Conservation (phyloP, 2,888 invertebrate genomes). For the Imbricaverruca yamaguchii region DNA sequence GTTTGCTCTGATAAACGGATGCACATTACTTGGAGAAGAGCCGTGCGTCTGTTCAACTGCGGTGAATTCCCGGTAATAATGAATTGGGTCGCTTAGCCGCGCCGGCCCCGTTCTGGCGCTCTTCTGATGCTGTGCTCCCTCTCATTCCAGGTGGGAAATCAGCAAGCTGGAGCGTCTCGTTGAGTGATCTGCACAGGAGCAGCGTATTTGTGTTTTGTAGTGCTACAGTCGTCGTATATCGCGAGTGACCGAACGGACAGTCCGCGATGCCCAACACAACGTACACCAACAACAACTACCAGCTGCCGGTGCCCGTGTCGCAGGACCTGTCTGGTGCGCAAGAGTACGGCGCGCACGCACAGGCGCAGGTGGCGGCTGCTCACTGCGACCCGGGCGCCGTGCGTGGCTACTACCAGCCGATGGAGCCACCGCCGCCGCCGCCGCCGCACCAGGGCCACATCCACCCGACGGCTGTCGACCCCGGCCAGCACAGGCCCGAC, state of each 20-base stretch:
- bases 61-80: slow-evolving; percentile 1
- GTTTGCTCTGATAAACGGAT: slow-evolving; percentile 18
- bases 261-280: slow-evolving; percentile 3
- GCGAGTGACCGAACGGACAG: too few relatives aligned
- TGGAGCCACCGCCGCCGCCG: slow-evolving; percentile 15
- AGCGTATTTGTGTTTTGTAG: slow-evolving; percentile 19
- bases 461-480: slow-evolving; percentile 5
- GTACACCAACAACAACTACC: slow-evolving; percentile 20
- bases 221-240: slow-evolving; percentile 4
- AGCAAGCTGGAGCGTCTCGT: slow-evolving; percentile 17
- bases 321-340: neutral
- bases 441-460: neutral
- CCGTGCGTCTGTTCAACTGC: neutral
- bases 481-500: slow-evolving; percentile 1
- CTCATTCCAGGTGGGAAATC: slow-evolving; percentile 18
- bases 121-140: neutral
- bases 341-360: slow-evolving; percentile 3
- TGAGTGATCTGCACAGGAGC: neutral
- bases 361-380: neutral
- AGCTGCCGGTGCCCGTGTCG: neutral
- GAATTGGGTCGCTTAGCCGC: neutral
- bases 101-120: neutral
- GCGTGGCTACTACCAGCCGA: slow-evolving; percentile 20
- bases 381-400: slow-evolving; percentile 4
- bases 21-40: slow-evolving; percentile 5